Conservation (phyloP, 1,140 invertebrate species). For the Diprion similis region DNA sequence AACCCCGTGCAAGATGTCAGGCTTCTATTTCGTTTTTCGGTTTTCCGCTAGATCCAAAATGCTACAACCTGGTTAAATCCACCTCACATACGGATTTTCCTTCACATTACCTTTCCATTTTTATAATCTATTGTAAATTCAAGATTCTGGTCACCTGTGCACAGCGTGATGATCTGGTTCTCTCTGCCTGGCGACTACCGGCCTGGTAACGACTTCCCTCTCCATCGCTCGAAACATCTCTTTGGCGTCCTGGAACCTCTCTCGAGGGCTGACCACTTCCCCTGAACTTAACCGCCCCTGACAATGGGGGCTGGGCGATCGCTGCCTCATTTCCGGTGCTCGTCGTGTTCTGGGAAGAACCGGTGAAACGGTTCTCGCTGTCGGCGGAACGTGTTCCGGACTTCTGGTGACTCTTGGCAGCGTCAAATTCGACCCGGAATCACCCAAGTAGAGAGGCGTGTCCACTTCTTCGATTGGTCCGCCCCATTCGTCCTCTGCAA, state of each 20-base stretch:
- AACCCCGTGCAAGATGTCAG: too few species aligned
- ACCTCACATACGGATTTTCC: too few species aligned
- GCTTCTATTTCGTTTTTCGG: too few species aligned
- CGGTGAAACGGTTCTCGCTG: constrained; percentile 32
- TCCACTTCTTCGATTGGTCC: constrained; percentile 48
- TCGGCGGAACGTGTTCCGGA: constrained; percentile 50
- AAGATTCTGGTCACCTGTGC: constrained; percentile 41
- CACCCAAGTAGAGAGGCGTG: constrained; percentile 43
- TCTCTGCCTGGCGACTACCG: constrained; percentile 49
- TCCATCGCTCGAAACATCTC: constrained; percentile 83
- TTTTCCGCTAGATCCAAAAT: too few species aligned
- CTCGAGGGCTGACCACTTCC: constrained; percentile 65
- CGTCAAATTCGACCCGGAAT: constrained; percentile 48
- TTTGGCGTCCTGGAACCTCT: constrained; percentile 83
- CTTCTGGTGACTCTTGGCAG: constrained; percentile 53
- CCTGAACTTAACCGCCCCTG: constrained; percentile 52
- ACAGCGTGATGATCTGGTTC: constrained; percentile 49
- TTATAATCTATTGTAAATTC: too few species aligned
- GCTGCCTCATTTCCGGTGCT: constrained; percentile 59
- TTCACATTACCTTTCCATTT: too few species aligned
- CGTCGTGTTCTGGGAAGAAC: constrained; percentile 36
- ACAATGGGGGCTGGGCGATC: constrained; percentile 62
- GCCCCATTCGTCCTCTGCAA: constrained; percentile 59
- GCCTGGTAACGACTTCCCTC: constrained; percentile 67
- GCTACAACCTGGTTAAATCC: too few species aligned